Evolutionary conservation across 2,888 invertebrate species (phyloP).

Genomic region (Pelosia muscerda): DNA sequence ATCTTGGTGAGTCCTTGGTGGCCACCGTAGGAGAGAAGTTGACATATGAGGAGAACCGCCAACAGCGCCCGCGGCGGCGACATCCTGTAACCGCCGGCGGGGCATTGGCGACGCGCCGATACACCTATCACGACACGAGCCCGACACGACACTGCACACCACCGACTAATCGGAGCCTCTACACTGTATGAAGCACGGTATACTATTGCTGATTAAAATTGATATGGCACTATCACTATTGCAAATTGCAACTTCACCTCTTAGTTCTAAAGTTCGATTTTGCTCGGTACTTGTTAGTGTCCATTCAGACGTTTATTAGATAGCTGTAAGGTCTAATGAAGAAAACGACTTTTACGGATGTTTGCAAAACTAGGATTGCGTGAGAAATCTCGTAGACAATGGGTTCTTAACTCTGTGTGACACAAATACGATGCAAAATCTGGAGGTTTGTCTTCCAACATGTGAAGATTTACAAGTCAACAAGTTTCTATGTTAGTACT

Average conservation of each 20-base stretch:
- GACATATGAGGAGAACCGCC: constrained; percentile 80
- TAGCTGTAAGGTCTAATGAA: constrained; percentile 30
- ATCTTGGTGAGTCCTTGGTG: constrained; percentile 86
- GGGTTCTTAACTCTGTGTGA: constrained; percentile 14
- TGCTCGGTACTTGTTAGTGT: constrained; percentile 21
- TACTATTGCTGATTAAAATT: background rate
- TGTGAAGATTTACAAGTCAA: constrained; percentile 8
- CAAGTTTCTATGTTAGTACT: background rate
- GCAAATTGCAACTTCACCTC: constrained; percentile 22
- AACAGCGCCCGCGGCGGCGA: constrained; percentile 85
- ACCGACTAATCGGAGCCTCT: constrained; percentile 16
- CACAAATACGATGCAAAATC: constrained; percentile 3
- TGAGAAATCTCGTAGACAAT: constrained; percentile 28
- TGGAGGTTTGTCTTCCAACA: constrained; percentile 8
- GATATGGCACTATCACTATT: constrained; percentile 8
- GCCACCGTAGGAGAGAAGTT: constrained; percentile 84
- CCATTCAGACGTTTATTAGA: constrained; percentile 24
- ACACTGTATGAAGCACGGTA: background rate
- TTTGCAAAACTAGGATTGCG: constrained; percentile 54
- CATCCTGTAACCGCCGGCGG: constrained; percentile 80
- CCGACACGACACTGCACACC: constrained; percentile 62
- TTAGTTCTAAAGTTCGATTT: constrained; percentile 27
- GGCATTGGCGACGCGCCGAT: constrained; percentile 80
- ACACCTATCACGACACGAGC: constrained; percentile 78
- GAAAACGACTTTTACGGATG: constrained; percentile 30